Evolutionary conservation across 30 jellyfish, hydroid and myxozoan genomes (phyloP), one percentile per base, ranked within the genome.

Genomic region (Aurelia aurita): DNA sequence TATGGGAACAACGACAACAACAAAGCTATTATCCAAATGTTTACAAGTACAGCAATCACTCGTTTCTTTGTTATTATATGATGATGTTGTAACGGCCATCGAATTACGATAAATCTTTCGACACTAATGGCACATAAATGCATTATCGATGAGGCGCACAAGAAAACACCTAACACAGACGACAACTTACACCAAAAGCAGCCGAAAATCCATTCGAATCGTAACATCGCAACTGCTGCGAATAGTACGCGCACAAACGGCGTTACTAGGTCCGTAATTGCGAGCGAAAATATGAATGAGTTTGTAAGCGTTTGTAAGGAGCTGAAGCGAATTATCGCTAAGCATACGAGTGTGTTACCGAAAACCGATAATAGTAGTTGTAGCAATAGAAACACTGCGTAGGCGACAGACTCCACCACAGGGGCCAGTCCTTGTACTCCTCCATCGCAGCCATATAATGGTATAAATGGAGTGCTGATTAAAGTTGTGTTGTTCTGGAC

Each of bases 161-260:
- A 87, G 44, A 91, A 86, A 0, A 85, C 95, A 43, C 96, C 98
- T 1, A 86, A 60, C 55, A 74, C 87, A 16, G 98, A 91, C 14
- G 98, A 91, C 18, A 91, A 16, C 44, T 85, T 71, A 80, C 98
- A 91, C 96, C 96, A 91, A 18, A 76, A 43, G 82, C 98, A 91
- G 71, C 98, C 98, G 80, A 91, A 87, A 11, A 86, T 59, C 98
- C 98, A 91, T 31, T 73, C 73, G 47, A 31, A 67, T 60, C 82
- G 81, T 21, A 91, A 43, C 95, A 76, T 78, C 63, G 96, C 58
- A 20, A 91, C 59, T 46, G 95, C 96, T 39, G 80, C 73, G 54
- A 66, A 85, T 5, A 86, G 74, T 2, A 91, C 83, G 12, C 98
- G 84, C 9, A 73, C 91, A 23, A 91, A 67, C 57, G 98, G 98